Base-by-base conservation (phyloP, 2,888 invertebrate species). In the Seira ritae region DNA sequence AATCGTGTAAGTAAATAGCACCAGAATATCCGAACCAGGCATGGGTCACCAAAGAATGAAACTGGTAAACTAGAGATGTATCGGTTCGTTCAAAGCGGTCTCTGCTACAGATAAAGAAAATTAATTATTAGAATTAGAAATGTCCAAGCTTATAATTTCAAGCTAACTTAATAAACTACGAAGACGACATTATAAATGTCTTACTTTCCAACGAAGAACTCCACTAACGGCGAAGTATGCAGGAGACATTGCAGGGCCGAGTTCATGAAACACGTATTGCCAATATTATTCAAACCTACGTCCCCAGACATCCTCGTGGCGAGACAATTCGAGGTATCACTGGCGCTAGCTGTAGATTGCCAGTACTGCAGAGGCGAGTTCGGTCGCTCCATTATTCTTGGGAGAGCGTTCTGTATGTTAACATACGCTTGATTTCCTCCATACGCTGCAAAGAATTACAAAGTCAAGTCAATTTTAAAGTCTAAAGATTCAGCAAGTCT, bases 251-350 rank as follows among this genome's bases (percentile, higher is more conserved):
- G 93, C 67, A 93, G 90, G 8, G 92, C 93, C 20, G 93, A 92
- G 87, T 92, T 92, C 92, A 93, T 93, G 88, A 93, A 93, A 87
- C 93, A 93, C 1, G 93, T 93, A 88, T 92, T 93, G 72, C 93
- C 93, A 68, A 93, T 90, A 89, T 93, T 93, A 12, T 91, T 90
- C 76, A 93, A 91, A 37, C 93, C 93, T 88, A 93, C 93, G n/a
- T 82, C 82, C 89, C 87, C 84, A 70, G 88, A 86, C 73, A 72
- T 12, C 78, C 86, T 70, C 12, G 60, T 22, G 12, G 66, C 23
- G 12, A 68, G 62, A 0, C 66, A 17, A 50, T 3, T 50, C 2
- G 50, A 3, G 6, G 31, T 12, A 46, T 79, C 75, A 42, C 6
- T 31, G 3, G 62, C 12, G 19, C 19, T 60, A 37, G 4, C 20